Base-by-base conservation (phyloP, 2,113 vertebrate genomes). In the Bos javanicus region DNA sequence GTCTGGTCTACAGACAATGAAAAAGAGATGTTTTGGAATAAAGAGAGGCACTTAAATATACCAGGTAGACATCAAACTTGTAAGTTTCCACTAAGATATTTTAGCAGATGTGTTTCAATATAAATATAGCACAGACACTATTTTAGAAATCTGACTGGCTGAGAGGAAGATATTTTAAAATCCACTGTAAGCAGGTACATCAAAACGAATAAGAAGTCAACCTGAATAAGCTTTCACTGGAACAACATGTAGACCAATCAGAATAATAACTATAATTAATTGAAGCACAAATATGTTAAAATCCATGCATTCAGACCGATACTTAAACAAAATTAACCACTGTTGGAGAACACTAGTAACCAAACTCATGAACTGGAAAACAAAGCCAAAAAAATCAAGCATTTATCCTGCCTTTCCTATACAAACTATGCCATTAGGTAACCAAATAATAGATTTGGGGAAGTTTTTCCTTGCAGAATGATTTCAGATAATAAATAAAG, bases 1-100 rank as follows among this genome's bases (percentile, higher is more conserved):
- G 98, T 97, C 99, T 99, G 15, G 99, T 99, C 99, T 99, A 97
- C 56, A 98, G 86, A 98, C 60, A 98, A 98, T 97, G 86, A 92
- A 89, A 25, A 96, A 80, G 74, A 97, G 93, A 92, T 93, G 10
- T 98, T 98, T 98, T 97, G 46, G 96, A 97, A 98, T 87, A 30
- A 98, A 94, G 5, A 98, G 50, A 97, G 86, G 57, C 48, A 91
- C 87, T 98, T n/a, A 60, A 26, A 30, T 62, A 95, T 86, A 83
- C 96, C 86, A 98, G 43, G 23, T 10, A 96, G 56, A 84, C 50
- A 90, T n/a, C 95, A 98, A 96, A 98, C 1, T 1, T 94, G n/a
- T 12, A 82, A 87, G 85, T 95, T 97, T 92, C 87, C 82, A 67
- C 25, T 67, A 74, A 84, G 52, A 91, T 67, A 91, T 94, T 97